These are phyloP conservation scores for Oithona nana DNA, from an alignment of 2,888 invertebrate species.

Conservation along the genomic window DNA sequence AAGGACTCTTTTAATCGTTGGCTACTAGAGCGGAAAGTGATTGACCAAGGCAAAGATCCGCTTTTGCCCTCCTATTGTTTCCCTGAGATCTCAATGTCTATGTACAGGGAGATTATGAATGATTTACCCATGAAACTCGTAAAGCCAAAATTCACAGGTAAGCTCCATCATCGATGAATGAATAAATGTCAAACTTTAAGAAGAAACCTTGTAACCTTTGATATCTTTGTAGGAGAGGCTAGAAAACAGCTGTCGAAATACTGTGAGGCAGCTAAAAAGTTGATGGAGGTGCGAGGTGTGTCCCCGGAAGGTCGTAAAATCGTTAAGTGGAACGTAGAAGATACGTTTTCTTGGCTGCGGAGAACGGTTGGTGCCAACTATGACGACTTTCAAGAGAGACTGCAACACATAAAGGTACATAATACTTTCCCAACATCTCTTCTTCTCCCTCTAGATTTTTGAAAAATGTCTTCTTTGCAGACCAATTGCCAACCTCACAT, in stretches of 20 bases:
- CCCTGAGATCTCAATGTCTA: constrained; percentile 75
- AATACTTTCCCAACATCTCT: neutral
- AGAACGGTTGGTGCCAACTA: constrained; percentile 81
- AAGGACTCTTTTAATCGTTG: constrained; percentile 86
- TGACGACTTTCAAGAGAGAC: constrained; percentile 71
- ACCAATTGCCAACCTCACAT: constrained; percentile 89
- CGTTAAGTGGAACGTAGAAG: constrained; percentile 96
- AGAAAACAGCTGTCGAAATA: constrained; percentile 79
- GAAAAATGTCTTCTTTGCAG: constrained; percentile 25
- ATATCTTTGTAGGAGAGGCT: constrained; percentile 56
- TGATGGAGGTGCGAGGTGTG: constrained; percentile 81
- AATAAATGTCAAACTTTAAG: no score
- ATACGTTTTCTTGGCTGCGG: constrained; percentile 86
- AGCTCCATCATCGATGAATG: no score
- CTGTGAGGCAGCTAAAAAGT: constrained; percentile 89
- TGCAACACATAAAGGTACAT: constrained; percentile 58
- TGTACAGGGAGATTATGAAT: constrained; percentile 95
- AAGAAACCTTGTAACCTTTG: no score
- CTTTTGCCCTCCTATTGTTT: constrained; percentile 75
- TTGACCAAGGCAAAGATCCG: constrained; percentile 73
- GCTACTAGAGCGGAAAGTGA: constrained; percentile 84
- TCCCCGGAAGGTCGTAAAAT: constrained; percentile 85
- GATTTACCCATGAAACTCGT: constrained; percentile 88
- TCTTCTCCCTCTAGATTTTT: constrained; percentile 8
- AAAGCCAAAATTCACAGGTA: constrained; percentile 68